Base-by-base conservation (phyloP, 92 coral and sea anemone genomes). In the Phenganax stokvisi region DNA sequence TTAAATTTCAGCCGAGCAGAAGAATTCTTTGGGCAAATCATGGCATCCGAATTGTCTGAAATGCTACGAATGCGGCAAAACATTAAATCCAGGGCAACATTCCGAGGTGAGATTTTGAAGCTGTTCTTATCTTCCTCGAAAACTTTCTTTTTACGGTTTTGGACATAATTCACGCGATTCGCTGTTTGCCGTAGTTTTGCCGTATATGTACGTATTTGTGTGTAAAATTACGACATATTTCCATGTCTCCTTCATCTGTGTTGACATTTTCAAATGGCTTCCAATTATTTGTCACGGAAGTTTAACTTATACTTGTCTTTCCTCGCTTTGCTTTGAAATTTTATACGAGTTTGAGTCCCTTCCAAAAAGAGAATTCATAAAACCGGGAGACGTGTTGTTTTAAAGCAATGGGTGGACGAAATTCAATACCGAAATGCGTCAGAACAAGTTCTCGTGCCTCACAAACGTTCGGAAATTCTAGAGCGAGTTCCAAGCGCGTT, bases 11-110 rank as follows among this genome's bases (percentile, higher is more conserved):
- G 98, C 98, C 76, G 98, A 93, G 60, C 98, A 93, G 84, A 89
- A 89, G 85, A 88, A 93, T 79, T 93, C 98, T 10, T 84, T 96
- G 28, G 99, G 99, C 27, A 96, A 96, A 85, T 92, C 86, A 6
- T 96, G 99, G 99, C 99, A 96, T 76, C 99, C 99, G 9, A 87
- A 89, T 17, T 96, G 99, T 82, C 81, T 96, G 55, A 83, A 97
- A 74, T 96, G 99, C 70, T 97, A 96, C 66, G 99, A 96, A 82
- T 96, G 99, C 74, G 97, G 99, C 31, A 96, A 92, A 81, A 77
- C 93, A 8, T 85, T 96, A 76, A 96, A 96, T 80, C 99, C 99
- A 0, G 99, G 99, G 13, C 99, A 96, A 61, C 99, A 96, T 83
- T 96, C 99, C 0, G 99, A 96, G 92, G 99, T 92, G 75, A 67